Evolutionary conservation across 1,140 invertebrate genomes (phyloP).

Genomic region (Chionoecetes opilio): DNA sequence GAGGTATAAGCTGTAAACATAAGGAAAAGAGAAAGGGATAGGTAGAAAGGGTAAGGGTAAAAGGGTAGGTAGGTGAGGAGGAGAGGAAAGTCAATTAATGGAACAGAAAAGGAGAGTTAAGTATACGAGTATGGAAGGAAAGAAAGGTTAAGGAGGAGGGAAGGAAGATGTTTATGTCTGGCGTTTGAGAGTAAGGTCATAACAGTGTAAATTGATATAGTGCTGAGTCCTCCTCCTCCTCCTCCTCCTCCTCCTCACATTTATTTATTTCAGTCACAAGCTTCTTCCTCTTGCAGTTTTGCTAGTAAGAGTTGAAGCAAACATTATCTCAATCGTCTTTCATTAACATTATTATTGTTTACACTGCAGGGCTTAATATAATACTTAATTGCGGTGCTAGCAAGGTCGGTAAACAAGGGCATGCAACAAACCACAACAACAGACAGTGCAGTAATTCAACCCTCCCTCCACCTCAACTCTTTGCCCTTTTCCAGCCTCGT

Average conservation of each 20-base stretch:
- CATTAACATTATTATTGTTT: too few species aligned
- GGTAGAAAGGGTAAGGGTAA: not conserved
- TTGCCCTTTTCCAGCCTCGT: not conserved
- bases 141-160: not conserved
- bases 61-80: not conserved
- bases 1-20: not conserved
- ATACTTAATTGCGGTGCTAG: too few species aligned
- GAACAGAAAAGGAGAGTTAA: not conserved
- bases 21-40: not conserved
- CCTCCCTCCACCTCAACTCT: not conserved
- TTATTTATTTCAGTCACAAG: too few species aligned
- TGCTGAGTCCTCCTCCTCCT: slow-evolving; percentile 35
- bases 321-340: not conserved
- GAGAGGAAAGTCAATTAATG: too few species aligned
- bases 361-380: too few species aligned
- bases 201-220: not conserved
- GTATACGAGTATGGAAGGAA: too few species aligned
- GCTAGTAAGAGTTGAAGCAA: too few species aligned
- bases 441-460: not conserved
- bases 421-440: not conserved
- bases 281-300: too few species aligned
- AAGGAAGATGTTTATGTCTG: not conserved
- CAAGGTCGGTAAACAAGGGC: not conserved
- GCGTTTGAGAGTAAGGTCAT: not conserved
- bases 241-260: slow-evolving; percentile 39